Evolutionary conservation across 1,140 invertebrate genomes (phyloP).

Genomic region (Sarcophaga peregrina): DNA sequence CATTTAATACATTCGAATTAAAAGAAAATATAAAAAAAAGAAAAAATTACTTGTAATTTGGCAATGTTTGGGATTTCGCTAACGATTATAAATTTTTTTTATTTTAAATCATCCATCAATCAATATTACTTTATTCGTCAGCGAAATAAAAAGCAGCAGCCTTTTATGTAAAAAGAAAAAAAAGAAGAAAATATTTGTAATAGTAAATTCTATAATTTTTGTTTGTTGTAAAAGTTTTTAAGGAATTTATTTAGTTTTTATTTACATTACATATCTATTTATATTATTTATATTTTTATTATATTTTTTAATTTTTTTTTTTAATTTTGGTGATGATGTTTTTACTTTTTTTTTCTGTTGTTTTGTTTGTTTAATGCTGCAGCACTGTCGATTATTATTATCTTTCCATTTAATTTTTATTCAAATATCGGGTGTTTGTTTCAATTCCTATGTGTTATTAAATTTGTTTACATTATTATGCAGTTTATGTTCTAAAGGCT

Average conservation of each 20-base stretch:
- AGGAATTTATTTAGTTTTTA: background rate
- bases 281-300: conserved; percentile 8
- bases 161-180: too few relatives aligned
- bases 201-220: too few relatives aligned
- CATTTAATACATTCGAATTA: background rate
- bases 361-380: background rate
- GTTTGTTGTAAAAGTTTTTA: background rate
- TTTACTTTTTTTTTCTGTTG: background rate
- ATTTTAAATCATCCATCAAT: background rate
- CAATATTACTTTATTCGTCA: too few relatives aligned
- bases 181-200: too few relatives aligned
- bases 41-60: background rate
- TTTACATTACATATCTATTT: background rate
- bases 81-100: background rate
- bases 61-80: background rate
- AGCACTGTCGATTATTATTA: background rate
- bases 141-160: too few relatives aligned
- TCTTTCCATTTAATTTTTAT: background rate
- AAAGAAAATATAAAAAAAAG: background rate
- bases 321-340: conserved; percentile 6
- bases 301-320: background rate
- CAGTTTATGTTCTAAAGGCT: too few relatives aligned
- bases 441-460: background rate
- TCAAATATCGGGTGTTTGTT: background rate
- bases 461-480: too few relatives aligned